Conservation (phyloP, 2,797 vertebrate species). For the Cuculus canorus region DNA sequence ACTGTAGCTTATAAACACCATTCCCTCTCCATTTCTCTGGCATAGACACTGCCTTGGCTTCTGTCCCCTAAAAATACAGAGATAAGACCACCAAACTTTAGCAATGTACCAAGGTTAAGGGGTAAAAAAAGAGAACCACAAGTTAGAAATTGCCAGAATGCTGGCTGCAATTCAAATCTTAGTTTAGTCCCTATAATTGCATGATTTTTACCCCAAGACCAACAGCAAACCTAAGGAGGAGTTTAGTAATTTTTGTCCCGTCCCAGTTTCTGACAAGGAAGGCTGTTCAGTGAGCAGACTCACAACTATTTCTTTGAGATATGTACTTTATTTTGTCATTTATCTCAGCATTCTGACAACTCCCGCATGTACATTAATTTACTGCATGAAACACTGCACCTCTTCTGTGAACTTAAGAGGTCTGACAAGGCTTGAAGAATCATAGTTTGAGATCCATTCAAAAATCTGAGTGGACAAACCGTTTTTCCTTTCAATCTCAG, state of each 20-base stretch:
- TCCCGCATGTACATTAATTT: not conserved
- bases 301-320: not conserved
- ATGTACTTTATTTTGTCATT: not conserved
- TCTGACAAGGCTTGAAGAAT: not conserved
- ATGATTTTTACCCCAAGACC: not conserved
- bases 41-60: conserved; percentile 81
- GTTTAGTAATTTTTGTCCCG: not conserved
- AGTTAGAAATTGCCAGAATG: not conserved
- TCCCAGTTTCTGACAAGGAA: not conserved
- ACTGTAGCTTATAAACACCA: conserved; percentile 87
- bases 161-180: not conserved
- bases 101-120: not conserved
- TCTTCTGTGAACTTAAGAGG: not conserved
- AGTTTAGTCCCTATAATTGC: not conserved
- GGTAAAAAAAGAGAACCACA: not conserved
- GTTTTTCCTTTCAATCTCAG: not conserved
- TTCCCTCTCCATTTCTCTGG: conserved; percentile 85
- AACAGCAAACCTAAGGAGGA: not conserved
- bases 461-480: not conserved
- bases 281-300: not conserved
- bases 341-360: not conserved
- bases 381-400: not conserved
- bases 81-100: not conserved
- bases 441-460: not conserved
- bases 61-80: conserved; percentile 75